phyloP scores from a whole-genome alignment of 30 jellyfish, hydroid and myxozoan genomes.

The Calvadosia cruxmelitensis region DNA sequence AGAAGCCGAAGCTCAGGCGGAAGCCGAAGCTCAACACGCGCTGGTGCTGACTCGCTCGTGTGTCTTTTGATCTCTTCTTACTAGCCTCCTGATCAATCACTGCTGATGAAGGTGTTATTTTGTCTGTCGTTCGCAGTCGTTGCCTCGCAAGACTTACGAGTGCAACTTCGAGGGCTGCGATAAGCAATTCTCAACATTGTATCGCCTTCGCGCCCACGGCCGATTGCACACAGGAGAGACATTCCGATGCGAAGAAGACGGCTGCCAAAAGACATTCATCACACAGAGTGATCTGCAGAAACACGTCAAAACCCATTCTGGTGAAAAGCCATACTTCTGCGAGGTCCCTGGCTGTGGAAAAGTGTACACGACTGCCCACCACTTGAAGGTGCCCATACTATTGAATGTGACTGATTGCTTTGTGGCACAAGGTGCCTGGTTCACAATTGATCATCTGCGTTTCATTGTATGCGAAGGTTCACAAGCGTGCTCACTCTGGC shows the following conservation, averaged over 20 bases:
- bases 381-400: constrained; percentile 45
- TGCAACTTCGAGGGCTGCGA: constrained; percentile 81
- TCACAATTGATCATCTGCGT: not conserved
- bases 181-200: constrained; percentile 89
- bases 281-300: constrained; percentile 78
- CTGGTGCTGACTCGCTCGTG: not conserved
- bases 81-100: not conserved
- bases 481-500: constrained; percentile 84
- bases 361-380: constrained; percentile 96
- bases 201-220: constrained; percentile 87
- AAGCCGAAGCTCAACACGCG: not conserved
- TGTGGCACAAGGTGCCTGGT: not conserved
- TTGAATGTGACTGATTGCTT: not conserved
- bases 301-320: constrained; percentile 78
- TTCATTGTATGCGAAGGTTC: constrained; percentile 41
- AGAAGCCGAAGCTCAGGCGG: not conserved
- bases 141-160: constrained; percentile 56
- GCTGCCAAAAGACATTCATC: constrained; percentile 76
- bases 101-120: too few species aligned
- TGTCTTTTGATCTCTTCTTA: not conserved
- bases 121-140: constrained; percentile 22
- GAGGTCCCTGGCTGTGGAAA: constrained; percentile 78
- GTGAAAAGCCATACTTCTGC: constrained; percentile 82
- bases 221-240: constrained; percentile 94
- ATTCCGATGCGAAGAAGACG: constrained; percentile 67